A percentile compares a stretch with the other conserved stretches of the same genome.
Evolutionary conservation across 2,113 vertebrate species (phyloP).

Genomic region (Macrotis lagotis): DNA sequence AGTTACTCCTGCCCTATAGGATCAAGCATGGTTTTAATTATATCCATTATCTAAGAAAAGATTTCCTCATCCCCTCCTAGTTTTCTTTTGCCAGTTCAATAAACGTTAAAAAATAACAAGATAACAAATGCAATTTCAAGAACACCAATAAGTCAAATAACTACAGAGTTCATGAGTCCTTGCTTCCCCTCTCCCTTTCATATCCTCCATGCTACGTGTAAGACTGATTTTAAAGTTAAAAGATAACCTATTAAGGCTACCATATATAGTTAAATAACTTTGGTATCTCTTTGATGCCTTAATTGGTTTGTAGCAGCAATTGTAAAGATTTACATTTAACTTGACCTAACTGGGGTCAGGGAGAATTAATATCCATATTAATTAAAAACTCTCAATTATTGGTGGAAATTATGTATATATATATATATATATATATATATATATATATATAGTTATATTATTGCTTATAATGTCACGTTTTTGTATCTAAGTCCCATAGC

Average conservation of each 20-base stretch:
- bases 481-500: no score
- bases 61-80: not conserved
- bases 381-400: not conserved
- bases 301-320: not conserved
- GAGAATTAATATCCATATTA: not conserved
- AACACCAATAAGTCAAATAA: not conserved
- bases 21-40: not conserved
- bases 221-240: not conserved
- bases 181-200: not conserved
- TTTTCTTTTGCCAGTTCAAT: not conserved
- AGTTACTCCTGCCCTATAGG: not conserved
- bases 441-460: no score
- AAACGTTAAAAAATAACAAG: constrained; percentile 56
- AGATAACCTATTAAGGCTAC: constrained; percentile 6
- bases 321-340: constrained; percentile 7
- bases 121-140: constrained; percentile 43
- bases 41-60: constrained; percentile 10
- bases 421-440: no score
- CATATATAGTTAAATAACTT: constrained; percentile 26
- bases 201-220: not conserved
- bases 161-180: not conserved
- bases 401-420: not conserved
- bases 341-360: not conserved
- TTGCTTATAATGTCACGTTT: not conserved
- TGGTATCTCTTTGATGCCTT: not conserved